phyloP scores from a whole-genome alignment of 2,113 vertebrate species.

The Mustela lutreola region DNA sequence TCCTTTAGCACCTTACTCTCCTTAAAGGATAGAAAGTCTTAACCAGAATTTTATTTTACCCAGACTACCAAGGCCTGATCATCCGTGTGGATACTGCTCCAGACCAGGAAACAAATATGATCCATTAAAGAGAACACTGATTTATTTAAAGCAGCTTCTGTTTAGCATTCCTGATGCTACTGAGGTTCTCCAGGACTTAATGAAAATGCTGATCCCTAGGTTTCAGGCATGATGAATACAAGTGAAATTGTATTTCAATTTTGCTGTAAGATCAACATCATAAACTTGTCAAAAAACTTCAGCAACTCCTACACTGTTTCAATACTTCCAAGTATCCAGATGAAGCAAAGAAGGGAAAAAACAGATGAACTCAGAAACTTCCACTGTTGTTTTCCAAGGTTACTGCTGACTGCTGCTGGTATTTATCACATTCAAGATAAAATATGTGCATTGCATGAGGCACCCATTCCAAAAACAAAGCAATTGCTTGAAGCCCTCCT shows the following conservation, averaged over 20 bases:
- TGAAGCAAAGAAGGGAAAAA: not conserved
- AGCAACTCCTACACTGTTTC: not conserved
- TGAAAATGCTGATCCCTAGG: not conserved
- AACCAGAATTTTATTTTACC: not conserved
- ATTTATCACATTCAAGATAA: constrained; percentile 35
- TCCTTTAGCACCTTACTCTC: not conserved
- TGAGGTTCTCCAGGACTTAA: not conserved
- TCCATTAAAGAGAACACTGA: not conserved
- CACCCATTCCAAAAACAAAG: not conserved
- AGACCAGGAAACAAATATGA: not conserved
- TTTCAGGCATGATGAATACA: not conserved
- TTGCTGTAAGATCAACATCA: not conserved
- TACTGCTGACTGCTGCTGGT: not conserved
- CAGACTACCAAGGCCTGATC: not conserved
- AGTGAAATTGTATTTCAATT: not conserved
- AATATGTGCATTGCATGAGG: not conserved
- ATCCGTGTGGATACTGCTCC: not conserved
- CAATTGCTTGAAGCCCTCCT: not conserved
- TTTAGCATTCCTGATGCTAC: not conserved
- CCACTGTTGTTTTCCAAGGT: not conserved
- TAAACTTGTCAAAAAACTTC: not conserved
- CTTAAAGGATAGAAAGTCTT: not conserved
- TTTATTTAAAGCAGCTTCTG: not conserved
- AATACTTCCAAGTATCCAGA: not conserved
- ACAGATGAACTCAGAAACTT: not conserved